Base-by-base conservation (phyloP, 2,113 vertebrate species). In the Agelaius phoeniceus region DNA sequence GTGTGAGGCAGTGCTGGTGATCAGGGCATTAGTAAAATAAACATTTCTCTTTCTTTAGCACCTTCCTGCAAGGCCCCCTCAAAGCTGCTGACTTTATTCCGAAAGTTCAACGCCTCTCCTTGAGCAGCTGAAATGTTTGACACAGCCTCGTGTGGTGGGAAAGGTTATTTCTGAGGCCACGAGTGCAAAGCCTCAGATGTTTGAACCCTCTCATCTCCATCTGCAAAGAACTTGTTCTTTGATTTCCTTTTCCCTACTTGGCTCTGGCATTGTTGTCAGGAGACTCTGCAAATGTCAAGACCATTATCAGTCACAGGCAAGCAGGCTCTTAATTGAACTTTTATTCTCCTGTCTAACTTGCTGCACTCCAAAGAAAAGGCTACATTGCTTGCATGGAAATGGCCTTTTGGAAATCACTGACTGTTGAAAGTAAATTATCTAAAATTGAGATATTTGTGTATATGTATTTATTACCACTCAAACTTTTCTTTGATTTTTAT, bases 251-350 rank as follows among this genome's bases (percentile, higher is more conserved):
- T 12, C 66, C 80, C 82, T 69, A 27, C 7, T 66, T 61, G 43
- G 49, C 69, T 71, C 4, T 15, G 91, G 84, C 76, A 73, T 62
- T 95, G 87, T 91, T 97, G 90, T 86, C 88, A 39, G 73, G 63
- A 68, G 85, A 91, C 39, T 88, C 89, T 90, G 96, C 75, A 97
- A 98, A 98, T 98, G 96, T 98, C 97, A 98, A 97, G 94, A n/a
- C 81, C 91, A 96, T 97, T 97, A 97, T 92, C 89, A 93, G 81
- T 92, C 92, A 83, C 79, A 90, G 66, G 44, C 88, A 95, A 93
- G 57, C 55, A 93, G 78, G 35, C 39, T 94, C 83, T 95, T 97
- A 97, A 97, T 87, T 94, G 97, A 97, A 94, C 84, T 90, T 96
- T 94, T 90, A 68, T 90, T 92, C 77, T 95, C 68, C 73, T 58